These are phyloP conservation scores for Ctenochaetus hawaiiensis DNA, from an alignment of 2,797 vertebrate genomes.

Conservation along the genomic window DNA sequence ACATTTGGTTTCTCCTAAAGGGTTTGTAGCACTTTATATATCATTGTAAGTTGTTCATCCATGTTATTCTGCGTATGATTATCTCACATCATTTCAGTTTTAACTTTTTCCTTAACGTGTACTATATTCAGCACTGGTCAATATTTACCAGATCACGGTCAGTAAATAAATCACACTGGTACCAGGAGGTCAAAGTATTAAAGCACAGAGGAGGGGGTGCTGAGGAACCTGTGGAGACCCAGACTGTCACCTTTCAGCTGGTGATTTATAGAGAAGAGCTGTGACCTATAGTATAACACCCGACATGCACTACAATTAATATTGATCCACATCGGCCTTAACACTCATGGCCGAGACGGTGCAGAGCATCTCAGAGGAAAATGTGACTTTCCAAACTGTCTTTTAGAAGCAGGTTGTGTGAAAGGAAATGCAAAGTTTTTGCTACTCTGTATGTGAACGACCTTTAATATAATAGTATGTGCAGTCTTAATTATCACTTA, in stretches of 20 bases:
- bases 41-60: neutral
- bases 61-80: neutral
- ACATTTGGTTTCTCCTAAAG: constrained; percentile 1
- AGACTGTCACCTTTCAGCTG: constrained; percentile 79
- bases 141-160: constrained; percentile 75
- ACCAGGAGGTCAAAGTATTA: constrained; percentile 68
- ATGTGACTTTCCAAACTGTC: constrained; percentile 37
- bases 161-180: constrained; percentile 74
- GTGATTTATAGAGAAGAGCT: constrained; percentile 79
- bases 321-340: constrained; percentile 74
- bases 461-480: too few species aligned
- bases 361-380: constrained; percentile 51
- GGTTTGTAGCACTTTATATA: neutral
- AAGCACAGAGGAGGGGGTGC: constrained; percentile 55
- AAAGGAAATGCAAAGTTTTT: constrained; percentile 8
- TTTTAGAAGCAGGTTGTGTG: constrained; percentile 7
- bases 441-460: neutral
- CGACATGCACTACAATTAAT: constrained; percentile 78
- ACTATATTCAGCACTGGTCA: constrained; percentile 56
- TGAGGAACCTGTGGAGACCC: constrained; percentile 62
- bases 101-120: constrained; percentile 38
- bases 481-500: too few species aligned
- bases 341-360: constrained; percentile 45
- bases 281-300: constrained; percentile 77
- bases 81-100: constrained; percentile 26